Evolutionary conservation across 2,888 invertebrate species (phyloP), one percentile per base, ranked within the genome.

Genomic region (Opisthograptis luteolata): DNA sequence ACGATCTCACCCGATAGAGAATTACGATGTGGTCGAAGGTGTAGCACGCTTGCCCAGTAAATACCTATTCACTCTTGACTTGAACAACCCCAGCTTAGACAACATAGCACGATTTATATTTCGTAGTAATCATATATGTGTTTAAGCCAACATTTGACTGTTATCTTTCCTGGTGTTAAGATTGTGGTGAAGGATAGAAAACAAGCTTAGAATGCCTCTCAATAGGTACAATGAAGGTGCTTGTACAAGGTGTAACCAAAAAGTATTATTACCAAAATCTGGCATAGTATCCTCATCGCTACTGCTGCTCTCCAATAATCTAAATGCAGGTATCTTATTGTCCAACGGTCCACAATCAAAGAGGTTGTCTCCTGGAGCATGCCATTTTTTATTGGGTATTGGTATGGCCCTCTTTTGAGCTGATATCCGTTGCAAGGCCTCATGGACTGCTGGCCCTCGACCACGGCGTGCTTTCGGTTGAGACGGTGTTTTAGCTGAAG

Each of bases 371-470:
- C 87, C 91, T 0, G 92, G 92, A 1, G 92, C 91, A 43, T 91
- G 91, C 92, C 92, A 92, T 31, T 73, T 51, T 13, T 69, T 62
- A 34, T 80, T 84, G 1, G 84, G 75, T 22, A 84, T 49, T 0
- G 86, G 78, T 19, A 84, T 45, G 0, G 81, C 87, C 6, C 72
- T 77, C 4, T 70, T 58, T 41, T 70, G 79, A 50, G 69, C 58
- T 32, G 89, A 82, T 92, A 93, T 92, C 91, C 93, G 92, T 66
- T 93, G 92, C 43, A 93, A 66, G 0, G 92, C 91, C 70, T 93
- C 93, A 60, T 93, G 92, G 15, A 91, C 78, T 6, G 91, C 84
- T 0, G 91, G 91, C 7, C 91, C 91, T 0, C 91, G 74, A 3
- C 91, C 91, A 5, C 84, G 80, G 1, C 82, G 78, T 6, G 76